Conservation (phyloP, 1,140 invertebrate species). For the Zaprionus camerounensis region DNA sequence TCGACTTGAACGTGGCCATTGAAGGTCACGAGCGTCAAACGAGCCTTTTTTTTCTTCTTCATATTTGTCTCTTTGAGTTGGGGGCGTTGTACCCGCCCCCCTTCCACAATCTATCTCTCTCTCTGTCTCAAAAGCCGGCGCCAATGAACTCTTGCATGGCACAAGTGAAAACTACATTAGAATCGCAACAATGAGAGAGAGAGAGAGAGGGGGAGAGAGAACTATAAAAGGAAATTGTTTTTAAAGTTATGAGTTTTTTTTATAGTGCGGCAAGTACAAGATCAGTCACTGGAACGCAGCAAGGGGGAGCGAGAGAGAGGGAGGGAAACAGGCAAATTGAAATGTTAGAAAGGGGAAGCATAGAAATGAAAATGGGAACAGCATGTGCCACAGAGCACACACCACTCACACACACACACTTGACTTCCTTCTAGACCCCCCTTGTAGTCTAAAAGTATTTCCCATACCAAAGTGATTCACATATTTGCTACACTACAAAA, state of each 20-base stretch:
- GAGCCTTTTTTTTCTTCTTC: constrained; percentile 52
- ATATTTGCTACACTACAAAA: constrained; percentile 5
- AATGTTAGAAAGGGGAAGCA: constrained; percentile 26
- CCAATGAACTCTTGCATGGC: constrained; percentile 59
- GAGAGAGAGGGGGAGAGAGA: constrained; percentile 1
- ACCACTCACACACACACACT: background rate
- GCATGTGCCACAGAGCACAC: constrained; percentile 36
- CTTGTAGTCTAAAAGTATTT: background rate
- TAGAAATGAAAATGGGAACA: constrained; percentile 43
- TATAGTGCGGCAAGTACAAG: constrained; percentile 10
- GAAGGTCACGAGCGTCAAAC: constrained; percentile 70
- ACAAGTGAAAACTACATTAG: constrained; percentile 35
- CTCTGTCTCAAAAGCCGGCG: constrained; percentile 21
- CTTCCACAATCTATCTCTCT: background rate
- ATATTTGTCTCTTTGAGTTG: constrained; percentile 38
- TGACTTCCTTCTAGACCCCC: background rate
- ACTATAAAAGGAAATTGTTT: constrained; percentile 72
- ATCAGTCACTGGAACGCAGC: constrained; percentile 68
- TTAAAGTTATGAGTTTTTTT: constrained; percentile 32
- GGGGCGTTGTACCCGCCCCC: constrained; percentile 13
- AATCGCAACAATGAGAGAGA: constrained; percentile 8
- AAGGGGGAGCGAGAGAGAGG: constrained; percentile 13
- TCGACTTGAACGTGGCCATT: background rate
- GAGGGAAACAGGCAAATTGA: constrained; percentile 40
- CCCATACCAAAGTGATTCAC: background rate